Percentiles rank a stretch among this genome's conserved stretches.
Evolutionary conservation across 2,797 vertebrate species (phyloP).

Genomic region (Acrossocheilus fasciatus): DNA sequence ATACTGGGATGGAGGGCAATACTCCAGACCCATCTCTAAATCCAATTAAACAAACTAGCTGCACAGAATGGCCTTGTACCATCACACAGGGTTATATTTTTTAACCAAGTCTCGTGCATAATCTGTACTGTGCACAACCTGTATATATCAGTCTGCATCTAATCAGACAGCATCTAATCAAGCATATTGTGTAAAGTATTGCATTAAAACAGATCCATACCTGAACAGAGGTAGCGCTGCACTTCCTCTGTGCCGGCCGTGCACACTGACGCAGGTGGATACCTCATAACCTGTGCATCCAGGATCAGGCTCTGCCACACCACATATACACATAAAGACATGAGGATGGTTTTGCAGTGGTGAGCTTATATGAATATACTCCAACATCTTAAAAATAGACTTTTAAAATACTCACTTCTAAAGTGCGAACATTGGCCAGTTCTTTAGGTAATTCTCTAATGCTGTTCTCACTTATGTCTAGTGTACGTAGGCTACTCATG

Average conservation of each 20-base stretch:
- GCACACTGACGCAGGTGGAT: constrained; percentile 85
- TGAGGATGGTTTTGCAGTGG: neutral
- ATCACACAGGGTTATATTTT: neutral
- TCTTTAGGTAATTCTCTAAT: constrained; percentile 80
- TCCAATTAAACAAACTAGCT: neutral
- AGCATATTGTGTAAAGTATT: neutral
- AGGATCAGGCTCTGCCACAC: constrained; percentile 84
- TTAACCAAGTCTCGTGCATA: neutral
- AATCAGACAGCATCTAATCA: neutral
- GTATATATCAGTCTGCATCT: neutral
- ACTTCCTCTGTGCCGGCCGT: constrained; percentile 83
- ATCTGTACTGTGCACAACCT: neutral
- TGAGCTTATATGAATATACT: neutral
- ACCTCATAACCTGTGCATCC: constrained; percentile 83
- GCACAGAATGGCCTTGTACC: neutral
- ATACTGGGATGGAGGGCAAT: constrained; percentile 89
- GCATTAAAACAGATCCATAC: constrained; percentile 68
- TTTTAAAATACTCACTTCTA: constrained; percentile 79
- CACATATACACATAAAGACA: constrained; percentile 46
- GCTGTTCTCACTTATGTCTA: constrained; percentile 87
- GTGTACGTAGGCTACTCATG: constrained; percentile 83
- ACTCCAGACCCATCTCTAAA: constrained; percentile 87
- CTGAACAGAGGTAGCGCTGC: constrained; percentile 89
- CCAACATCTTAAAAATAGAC: neutral
- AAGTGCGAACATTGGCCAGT: constrained; percentile 82